Percentiles rank a stretch among this genome's conserved stretches.
These are phyloP conservation scores for Neoarius graeffei DNA, from an alignment of 2,113 vertebrate genomes.

Conservation along the genomic window DNA sequence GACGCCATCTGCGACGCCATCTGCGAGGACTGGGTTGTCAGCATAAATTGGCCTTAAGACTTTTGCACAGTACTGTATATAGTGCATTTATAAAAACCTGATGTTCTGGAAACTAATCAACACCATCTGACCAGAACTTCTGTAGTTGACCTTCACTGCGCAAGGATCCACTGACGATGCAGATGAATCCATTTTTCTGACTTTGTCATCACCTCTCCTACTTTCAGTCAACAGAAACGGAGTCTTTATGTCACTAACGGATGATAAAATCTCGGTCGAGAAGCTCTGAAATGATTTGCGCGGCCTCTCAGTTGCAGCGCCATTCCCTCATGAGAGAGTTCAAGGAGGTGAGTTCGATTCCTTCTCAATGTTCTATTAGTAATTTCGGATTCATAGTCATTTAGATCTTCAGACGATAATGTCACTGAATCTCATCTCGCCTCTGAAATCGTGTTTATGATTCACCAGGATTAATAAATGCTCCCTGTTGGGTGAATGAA, in stretches of 20 bases:
- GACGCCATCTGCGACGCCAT: too few relatives aligned
- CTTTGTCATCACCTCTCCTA: background rate
- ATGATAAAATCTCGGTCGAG: conserved; percentile 22
- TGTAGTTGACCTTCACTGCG: background rate
- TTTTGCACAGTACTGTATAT: too few relatives aligned
- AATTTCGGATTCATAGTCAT: conserved; percentile 42
- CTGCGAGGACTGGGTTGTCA: too few relatives aligned
- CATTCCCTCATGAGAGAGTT: background rate
- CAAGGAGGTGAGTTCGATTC: background rate
- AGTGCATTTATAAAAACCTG: too few relatives aligned
- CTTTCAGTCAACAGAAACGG: background rate
- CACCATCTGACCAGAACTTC: background rate
- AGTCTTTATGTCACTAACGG: background rate
- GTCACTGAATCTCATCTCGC: conserved; percentile 39
- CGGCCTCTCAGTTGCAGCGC: conserved; percentile 31
- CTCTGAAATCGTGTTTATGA: conserved; percentile 44
- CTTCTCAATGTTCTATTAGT: background rate
- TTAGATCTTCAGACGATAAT: conserved; percentile 8
- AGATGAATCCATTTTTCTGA: background rate
- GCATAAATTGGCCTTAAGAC: too few relatives aligned
- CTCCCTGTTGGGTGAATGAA: conserved; percentile 26
- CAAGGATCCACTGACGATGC: background rate
- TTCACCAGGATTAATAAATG: conserved; percentile 45
- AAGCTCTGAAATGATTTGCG: conserved; percentile 49
- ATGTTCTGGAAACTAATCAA: background rate